Base-by-base conservation (phyloP, 2,113 vertebrate genomes). In the Eptatretus burgeri region DNA sequence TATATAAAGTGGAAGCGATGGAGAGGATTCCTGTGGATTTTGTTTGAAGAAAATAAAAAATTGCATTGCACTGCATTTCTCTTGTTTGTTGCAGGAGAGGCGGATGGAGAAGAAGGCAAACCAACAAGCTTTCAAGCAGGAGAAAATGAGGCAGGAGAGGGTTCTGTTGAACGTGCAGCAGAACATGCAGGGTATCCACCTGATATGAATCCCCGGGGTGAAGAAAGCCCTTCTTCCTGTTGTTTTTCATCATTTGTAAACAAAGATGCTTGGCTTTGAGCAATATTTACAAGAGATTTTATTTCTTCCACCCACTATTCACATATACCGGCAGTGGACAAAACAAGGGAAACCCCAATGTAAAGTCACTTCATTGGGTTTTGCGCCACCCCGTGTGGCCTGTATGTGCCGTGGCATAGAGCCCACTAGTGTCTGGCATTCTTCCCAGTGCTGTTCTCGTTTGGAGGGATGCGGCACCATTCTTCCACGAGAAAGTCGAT, bases 41-140 rank as follows among this genome's bases (percentile, higher is more conserved):
- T n/a, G n/a, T n/a, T n/a, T n/a, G n/a, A n/a, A n/a, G n/a, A n/a
- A n/a, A n/a, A n/a, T n/a, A n/a, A n/a, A n/a, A n/a, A 41, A 41
- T 41, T 41, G 7, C 27, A 41, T 41, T 41, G 27, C 7, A 3
- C 3, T 41, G 27, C 27, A 41, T 41, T 41, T 41, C 27, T 41
- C 27, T 41, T 41, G 27, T 41, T 41, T 41, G 7, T 41, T 18
- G 14, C 67, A 96, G 91, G 89, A 94, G 64, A 74, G 88, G 64
- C 76, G 86, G 65, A 64, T 69, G 27, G 89, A 98, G 72, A 98
- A 95, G 77, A 91, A 88, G 71, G 76, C 81, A 66, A 98, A 94
- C 72, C 82, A 77, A 67, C 19, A 73, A 63, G 85, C 83, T 18
- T 98, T 98, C 74, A 82, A 81, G 68, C 52, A 81, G 65, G 91